phyloP scores from a whole-genome alignment of 2,888 invertebrate genomes.

The Strigamia crassipes region DNA sequence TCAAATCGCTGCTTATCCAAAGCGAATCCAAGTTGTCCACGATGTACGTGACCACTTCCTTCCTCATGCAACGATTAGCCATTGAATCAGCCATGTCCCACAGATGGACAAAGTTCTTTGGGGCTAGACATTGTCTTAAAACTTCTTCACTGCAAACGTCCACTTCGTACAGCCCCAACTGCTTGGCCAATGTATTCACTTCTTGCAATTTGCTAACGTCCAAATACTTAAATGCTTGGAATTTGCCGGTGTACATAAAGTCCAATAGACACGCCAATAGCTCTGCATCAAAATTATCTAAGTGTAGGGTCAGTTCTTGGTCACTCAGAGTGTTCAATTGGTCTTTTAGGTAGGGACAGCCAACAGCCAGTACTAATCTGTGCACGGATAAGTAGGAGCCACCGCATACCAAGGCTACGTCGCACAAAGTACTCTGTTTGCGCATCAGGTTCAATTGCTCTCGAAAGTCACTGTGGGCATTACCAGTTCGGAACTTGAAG shows the following conservation, averaged over 20 bases:
- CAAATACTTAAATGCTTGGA: neutral
- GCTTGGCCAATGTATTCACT: neutral
- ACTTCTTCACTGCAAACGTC: neutral
- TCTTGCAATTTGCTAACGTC: neutral
- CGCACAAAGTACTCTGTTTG: neutral
- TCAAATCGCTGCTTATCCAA: neutral
- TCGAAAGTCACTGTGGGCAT: neutral
- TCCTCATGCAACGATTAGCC: neutral
- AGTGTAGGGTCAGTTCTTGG: neutral
- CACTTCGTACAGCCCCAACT: neutral
- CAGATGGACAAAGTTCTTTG: neutral
- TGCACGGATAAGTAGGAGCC: neutral
- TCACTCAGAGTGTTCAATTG: neutral
- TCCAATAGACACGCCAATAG: neutral
- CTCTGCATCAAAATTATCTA: neutral
- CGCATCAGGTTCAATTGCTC: neutral
- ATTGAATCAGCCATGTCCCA: constrained; percentile 1
- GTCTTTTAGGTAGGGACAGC: neutral
- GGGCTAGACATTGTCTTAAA: neutral
- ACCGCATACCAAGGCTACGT: neutral
- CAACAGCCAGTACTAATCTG: neutral
- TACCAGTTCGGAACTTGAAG: neutral
- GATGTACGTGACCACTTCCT: neutral
- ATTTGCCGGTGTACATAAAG: constrained; percentile 17
- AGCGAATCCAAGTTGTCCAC: neutral